A percentile compares a stretch with the other conserved stretches of the same genome.
These are phyloP conservation scores for Marmota monax DNA, from an alignment of 2,113 vertebrate species.

Conservation along the genomic window DNA sequence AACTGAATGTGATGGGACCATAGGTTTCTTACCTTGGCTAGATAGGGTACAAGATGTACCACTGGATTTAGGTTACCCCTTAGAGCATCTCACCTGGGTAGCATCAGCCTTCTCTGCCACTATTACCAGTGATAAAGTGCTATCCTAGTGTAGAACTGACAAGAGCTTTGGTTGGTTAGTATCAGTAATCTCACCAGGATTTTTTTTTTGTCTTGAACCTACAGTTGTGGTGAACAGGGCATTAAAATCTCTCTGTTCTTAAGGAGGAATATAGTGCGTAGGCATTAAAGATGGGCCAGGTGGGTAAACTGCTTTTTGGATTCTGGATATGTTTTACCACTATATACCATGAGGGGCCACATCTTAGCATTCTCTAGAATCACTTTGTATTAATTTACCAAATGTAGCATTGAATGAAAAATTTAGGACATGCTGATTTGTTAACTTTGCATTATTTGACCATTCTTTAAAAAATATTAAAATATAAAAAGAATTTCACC, in stretches of 20 bases:
- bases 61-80: background rate
- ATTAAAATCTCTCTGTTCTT: background rate
- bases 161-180: background rate
- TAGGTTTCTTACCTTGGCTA: background rate
- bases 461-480: slow-evolving; percentile 49
- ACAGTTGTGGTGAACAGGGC: background rate
- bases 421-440: background rate
- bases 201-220: slow-evolving; percentile 41
- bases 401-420: slow-evolving; percentile 11
- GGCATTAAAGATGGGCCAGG: background rate
- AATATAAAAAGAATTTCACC: background rate
- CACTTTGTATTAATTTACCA: slow-evolving; percentile 14
- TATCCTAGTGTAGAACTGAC: background rate
- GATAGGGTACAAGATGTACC: background rate
- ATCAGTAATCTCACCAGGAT: background rate
- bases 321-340: background rate
- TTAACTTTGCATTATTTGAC: slow-evolving; percentile 29
- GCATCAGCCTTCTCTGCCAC: background rate
- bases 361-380: background rate
- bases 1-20: background rate
- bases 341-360: background rate
- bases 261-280: slow-evolving; percentile 27
- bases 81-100: background rate
- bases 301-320: slow-evolving; percentile 3
- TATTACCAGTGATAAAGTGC: background rate